Base-by-base conservation (phyloP, 2,888 invertebrate species). In the Scaptodrosophila latifasciaeformis region DNA sequence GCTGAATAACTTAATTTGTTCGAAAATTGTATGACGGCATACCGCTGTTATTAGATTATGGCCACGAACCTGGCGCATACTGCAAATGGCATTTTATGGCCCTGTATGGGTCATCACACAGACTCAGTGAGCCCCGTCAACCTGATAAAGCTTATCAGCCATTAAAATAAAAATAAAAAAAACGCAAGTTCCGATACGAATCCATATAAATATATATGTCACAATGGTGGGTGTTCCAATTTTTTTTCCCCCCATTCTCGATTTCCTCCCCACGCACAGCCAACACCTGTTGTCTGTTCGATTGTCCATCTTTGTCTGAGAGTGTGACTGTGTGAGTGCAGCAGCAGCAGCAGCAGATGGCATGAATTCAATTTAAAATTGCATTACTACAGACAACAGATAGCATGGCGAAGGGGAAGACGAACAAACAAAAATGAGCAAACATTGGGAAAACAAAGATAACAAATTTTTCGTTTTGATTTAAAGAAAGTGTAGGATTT, bases 361-460 rank as follows among this genome's bases (percentile, higher is more conserved):
- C 46, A 46, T 19, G 65, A 77, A 80, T 67, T 65, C 65, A 80
- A 80, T 75, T 80, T 70, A 40, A 74, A 77, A 80, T 54, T 62
- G 61, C 55, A 64, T 9, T 10, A n/a, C 30, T 27, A 48, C 9
- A 37, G 10, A 37, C 13, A 45, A 45, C 10, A n/a, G 7, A 3
- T 24, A 3, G 24, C 24, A 24, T 3, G 24, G 7, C 24, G 7
- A 7, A 7, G 4, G 24, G 24, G 24, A 24, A 24, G 24, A 7
- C 24, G 24, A 24, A 24, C 24, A 24, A 24, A 24, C 24, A 24
- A 7, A 7, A 24, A 24, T 24, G 35, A 12, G 35, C n/a, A 12
- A 12, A 7, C 6, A 12, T 35, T 12, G 35, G 6, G 35, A 12
- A 24, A 24, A 24, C n/a, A n/a, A n/a, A n/a, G n/a, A n/a, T n/a